Percentiles rank a stretch among this genome's conserved stretches.
phyloP scores from a whole-genome alignment of 2,113 vertebrate species.

The Mustelus asterias region DNA sequence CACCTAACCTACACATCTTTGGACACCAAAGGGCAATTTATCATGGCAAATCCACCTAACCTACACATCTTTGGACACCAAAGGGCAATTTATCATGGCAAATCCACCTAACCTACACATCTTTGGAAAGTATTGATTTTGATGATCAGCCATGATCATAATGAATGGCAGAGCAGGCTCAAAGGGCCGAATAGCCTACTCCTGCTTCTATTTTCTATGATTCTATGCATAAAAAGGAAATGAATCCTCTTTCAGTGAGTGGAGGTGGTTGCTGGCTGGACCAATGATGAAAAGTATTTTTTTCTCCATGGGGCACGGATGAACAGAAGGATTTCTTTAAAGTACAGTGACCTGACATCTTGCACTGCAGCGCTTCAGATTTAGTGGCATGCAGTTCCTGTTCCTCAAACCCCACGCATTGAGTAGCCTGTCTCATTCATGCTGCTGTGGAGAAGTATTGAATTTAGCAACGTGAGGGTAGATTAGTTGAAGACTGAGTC shows the following conservation, averaged over 20 bases:
- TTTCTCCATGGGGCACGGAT: background rate
- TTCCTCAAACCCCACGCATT: background rate
- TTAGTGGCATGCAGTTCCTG: background rate
- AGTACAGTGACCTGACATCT: background rate
- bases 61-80: too few species aligned
- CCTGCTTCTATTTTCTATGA: too few species aligned
- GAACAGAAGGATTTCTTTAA: background rate
- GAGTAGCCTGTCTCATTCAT: background rate
- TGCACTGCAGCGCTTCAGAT: too few species aligned
- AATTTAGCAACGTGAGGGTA: background rate
- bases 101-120: too few species aligned
- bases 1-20: too few species aligned
- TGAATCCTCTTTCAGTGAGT: background rate
- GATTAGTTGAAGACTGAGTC: background rate
- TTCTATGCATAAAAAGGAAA: background rate
- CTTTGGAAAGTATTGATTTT: too few species aligned
- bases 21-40: too few species aligned
- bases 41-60: too few species aligned
- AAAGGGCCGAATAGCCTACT: too few species aligned
- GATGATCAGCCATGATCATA: too few species aligned
- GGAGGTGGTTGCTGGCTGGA: background rate
- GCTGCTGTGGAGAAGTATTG: background rate
- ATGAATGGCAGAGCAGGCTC: too few species aligned
- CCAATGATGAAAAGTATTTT: background rate
- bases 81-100: too few species aligned